These are phyloP conservation scores for Cylloceria caligata DNA, from an alignment of 2,888 invertebrate genomes.

Conservation along the genomic window DNA sequence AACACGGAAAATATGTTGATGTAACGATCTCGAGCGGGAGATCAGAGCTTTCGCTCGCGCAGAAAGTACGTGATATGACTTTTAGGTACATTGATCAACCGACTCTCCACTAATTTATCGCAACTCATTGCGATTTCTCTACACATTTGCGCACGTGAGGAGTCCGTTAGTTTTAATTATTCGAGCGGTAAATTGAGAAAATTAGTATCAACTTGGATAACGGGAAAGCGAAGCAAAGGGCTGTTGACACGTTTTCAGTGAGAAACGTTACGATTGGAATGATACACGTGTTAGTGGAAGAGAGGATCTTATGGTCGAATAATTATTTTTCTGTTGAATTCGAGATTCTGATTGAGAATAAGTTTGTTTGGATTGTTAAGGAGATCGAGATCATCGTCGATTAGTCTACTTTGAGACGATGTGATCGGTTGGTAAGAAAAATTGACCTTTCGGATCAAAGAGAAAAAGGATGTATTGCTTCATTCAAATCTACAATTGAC, in stretches of 20 bases:
- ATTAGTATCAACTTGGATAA: slow-evolving; percentile 26
- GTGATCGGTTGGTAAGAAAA: too few relatives aligned
- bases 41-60: too few relatives aligned
- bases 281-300: slow-evolving; percentile 31
- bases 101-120: slow-evolving; percentile 32
- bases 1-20: slow-evolving; percentile 20
- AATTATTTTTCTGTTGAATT: background rate
- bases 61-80: too few relatives aligned
- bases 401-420: too few relatives aligned
- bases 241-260: background rate
- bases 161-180: slow-evolving; percentile 49
- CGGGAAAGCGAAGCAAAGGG: background rate
- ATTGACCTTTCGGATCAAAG: too few relatives aligned
- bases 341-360: background rate
- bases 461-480: too few relatives aligned
- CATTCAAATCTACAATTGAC: too few relatives aligned
- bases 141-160: slow-evolving; percentile 29
- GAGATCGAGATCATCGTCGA: too few relatives aligned
- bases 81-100: slow-evolving; percentile 22
- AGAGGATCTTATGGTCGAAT: background rate
- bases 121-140: slow-evolving; percentile 20
- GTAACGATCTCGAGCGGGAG: background rate
- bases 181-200: slow-evolving; percentile 53
- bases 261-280: slow-evolving; percentile 34
- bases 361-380: too few relatives aligned